These are phyloP conservation scores for Melitaea athalia DNA, from an alignment of 2,888 invertebrate genomes.

Conservation along the genomic window DNA sequence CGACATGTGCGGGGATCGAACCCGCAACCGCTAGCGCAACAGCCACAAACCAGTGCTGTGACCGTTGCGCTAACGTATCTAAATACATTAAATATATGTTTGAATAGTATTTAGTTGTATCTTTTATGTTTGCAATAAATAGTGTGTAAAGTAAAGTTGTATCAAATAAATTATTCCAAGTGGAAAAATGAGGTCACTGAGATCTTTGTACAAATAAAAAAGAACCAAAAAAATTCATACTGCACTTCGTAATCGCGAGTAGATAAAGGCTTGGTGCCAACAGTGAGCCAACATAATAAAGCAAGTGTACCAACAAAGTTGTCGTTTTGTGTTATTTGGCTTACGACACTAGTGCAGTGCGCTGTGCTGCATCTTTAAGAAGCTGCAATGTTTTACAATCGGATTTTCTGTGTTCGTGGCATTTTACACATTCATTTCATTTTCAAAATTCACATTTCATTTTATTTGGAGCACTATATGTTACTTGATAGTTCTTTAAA, in stretches of 20 bases:
- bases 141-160: no score
- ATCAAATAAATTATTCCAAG: no score
- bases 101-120: no score
- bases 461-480: background rate
- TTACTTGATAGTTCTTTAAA: no score
- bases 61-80: no score
- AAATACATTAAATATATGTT: no score
- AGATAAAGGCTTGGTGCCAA: slow-evolving; percentile 23
- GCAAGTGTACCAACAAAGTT: slow-evolving; percentile 27
- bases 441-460: background rate
- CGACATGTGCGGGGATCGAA: no score
- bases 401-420: background rate
- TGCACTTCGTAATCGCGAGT: slow-evolving; percentile 17
- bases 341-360: slow-evolving; percentile 21
- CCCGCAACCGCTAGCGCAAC: no score
- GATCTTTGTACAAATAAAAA: background rate
- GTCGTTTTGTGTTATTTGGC: slow-evolving; percentile 26
- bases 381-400: slow-evolving; percentile 13
- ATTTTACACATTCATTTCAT: no score
- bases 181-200: background rate
- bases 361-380: slow-evolving; percentile 24
- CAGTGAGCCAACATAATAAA: slow-evolving; percentile 31
- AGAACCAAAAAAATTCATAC: slow-evolving; percentile 16
- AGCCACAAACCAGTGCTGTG: no score
- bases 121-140: no score